phyloP scores from a whole-genome alignment of 2,113 vertebrate genomes.

The Nettapus auritus region DNA sequence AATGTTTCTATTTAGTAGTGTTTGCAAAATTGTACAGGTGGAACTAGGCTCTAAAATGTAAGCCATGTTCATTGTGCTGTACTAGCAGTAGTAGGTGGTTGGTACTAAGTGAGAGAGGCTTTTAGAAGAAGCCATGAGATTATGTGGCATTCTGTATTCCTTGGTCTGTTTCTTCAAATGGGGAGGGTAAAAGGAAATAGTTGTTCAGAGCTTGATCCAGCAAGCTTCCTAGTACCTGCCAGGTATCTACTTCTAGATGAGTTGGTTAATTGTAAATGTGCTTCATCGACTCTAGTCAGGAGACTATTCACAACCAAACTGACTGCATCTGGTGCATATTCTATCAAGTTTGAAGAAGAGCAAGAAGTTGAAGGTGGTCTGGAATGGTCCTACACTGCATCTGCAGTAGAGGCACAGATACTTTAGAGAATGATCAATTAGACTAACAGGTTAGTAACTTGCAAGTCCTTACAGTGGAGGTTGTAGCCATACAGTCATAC shows the following conservation, averaged over 20 bases:
- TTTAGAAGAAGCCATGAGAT: fast-evolving
- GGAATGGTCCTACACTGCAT: no score
- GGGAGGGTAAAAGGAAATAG: fast-evolving
- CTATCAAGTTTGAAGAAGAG: no score
- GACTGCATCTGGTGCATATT: no score
- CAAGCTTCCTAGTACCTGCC: fast-evolving
- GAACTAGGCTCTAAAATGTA: background rate
- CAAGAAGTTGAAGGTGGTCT: no score
- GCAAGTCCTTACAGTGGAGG: no score
- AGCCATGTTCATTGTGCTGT: fast-evolving
- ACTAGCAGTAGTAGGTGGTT: fast-evolving
- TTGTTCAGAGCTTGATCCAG: fast-evolving
- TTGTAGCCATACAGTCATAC: no score
- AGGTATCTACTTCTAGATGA: fast-evolving
- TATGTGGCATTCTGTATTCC: fast-evolving
- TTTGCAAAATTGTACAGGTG: fast-evolving
- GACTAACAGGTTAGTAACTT: no score
- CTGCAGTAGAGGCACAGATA: no score
- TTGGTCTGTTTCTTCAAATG: no score
- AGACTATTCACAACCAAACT: no score
- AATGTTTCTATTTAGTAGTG: fast-evolving
- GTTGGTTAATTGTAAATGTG: no score
- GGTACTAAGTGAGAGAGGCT: fast-evolving
- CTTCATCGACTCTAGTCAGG: fast-evolving
- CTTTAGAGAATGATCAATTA: no score